Evolutionary conservation across 2,113 vertebrate genomes (phyloP).

Genomic region (Elephantulus edwardii): DNA sequence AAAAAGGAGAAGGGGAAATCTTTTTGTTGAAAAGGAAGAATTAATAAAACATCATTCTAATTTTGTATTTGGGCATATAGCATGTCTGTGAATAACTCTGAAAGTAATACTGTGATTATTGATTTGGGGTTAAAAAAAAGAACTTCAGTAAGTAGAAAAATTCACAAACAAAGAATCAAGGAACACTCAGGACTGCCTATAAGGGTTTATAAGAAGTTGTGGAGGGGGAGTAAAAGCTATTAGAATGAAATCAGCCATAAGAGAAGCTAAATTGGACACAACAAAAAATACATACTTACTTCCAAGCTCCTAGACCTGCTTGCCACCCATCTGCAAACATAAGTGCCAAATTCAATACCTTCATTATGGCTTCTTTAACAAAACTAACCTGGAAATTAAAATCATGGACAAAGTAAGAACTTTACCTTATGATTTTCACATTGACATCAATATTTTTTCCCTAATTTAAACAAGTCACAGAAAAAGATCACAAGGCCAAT

Average conservation of each 20-base stretch:
- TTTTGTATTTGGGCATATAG: not conserved
- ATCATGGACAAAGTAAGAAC: constrained; percentile 40
- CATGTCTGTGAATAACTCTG: not conserved
- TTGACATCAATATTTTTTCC: not conserved
- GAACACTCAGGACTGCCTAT: not conserved
- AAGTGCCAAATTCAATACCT: constrained; percentile 96
- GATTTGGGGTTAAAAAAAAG: not conserved
- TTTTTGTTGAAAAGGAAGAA: not conserved
- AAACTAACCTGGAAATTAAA: constrained; percentile 92
- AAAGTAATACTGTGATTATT: not conserved
- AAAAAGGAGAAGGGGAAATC: not conserved
- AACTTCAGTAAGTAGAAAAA: not conserved
- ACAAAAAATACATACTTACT: constrained; percentile 84
- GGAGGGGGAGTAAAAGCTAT: not conserved
- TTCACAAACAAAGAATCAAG: not conserved
- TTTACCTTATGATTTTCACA: not conserved
- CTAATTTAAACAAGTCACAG: not conserved
- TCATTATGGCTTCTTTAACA: constrained; percentile 99
- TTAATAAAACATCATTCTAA: not conserved
- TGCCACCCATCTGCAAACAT: constrained; percentile 99
- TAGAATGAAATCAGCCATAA: not conserved
- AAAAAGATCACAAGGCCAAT: not conserved
- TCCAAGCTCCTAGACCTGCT: constrained; percentile 94
- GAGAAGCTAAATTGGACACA: not conserved
- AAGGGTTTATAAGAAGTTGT: not conserved